Percentiles rank a stretch among this genome's conserved stretches.
These are phyloP conservation scores for Nemotelus nigrinus DNA, from an alignment of 2,888 invertebrate species.

Conservation along the genomic window DNA sequence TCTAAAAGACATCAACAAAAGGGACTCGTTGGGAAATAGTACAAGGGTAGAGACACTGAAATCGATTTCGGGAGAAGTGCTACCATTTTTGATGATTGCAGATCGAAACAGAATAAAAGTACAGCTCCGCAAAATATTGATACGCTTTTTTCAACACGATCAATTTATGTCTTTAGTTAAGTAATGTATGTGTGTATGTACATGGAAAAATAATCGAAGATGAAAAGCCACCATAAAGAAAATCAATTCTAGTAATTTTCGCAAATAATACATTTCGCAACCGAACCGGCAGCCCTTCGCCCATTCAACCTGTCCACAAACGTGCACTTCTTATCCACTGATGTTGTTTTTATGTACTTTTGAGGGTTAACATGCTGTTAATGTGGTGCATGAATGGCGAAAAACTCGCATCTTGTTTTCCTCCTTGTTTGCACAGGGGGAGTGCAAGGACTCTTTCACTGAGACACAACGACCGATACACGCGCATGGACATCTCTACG, in stretches of 20 bases:
- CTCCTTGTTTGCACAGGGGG: slow-evolving; percentile 9
- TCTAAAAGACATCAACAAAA: slow-evolving; percentile 54
- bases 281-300: neutral
- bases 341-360: slow-evolving; percentile 51
- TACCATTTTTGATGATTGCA: too few species aligned
- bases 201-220: too few species aligned
- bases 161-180: too few species aligned
- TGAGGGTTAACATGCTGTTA: slow-evolving; percentile 64
- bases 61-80: neutral
- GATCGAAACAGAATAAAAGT: too few species aligned
- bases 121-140: neutral
- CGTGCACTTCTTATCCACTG: slow-evolving; percentile 47
- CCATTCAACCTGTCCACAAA: neutral
- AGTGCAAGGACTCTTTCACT: neutral
- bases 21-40: slow-evolving; percentile 63
- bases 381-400: slow-evolving; percentile 57
- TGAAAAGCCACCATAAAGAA: too few species aligned
- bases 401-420: slow-evolving; percentile 47
- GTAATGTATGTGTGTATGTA: too few species aligned
- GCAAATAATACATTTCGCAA: neutral
- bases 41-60: slow-evolving; percentile 61
- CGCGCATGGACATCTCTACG: neutral
- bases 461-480: neutral
- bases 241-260: too few species aligned
- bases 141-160: too few species aligned